Evolutionary conservation across 2,113 vertebrate species (phyloP).

Genomic region (Hyperoodon ampullatus): DNA sequence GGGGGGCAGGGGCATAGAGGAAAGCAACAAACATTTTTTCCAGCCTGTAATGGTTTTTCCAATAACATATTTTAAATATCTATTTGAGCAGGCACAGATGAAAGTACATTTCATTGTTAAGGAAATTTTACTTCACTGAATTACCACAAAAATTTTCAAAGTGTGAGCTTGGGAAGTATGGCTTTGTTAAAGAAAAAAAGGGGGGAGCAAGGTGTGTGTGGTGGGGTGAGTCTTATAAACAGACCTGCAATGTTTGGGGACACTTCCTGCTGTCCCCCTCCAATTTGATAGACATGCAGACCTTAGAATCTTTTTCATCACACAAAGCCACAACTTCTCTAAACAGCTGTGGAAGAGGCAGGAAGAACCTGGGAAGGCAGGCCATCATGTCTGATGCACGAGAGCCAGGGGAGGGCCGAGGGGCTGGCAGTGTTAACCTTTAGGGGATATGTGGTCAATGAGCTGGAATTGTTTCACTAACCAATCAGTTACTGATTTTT

Average conservation of each 20-base stretch:
- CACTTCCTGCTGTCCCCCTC: not conserved
- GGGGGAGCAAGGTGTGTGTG: accelerated
- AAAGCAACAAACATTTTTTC: conserved; percentile 18
- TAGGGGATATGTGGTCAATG: not conserved
- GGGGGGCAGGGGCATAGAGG: not conserved
- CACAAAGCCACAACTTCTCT: not conserved
- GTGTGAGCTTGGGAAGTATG: not conserved
- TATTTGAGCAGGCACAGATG: not conserved
- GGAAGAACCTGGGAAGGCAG: not conserved
- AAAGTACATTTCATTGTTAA: conserved; percentile 22
- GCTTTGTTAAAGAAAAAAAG: not conserved
- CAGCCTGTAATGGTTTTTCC: not conserved
- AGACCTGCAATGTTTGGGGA: not conserved
- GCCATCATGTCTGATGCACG: not conserved
- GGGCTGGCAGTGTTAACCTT: not conserved
- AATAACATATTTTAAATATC: not conserved
- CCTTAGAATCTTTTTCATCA: not conserved
- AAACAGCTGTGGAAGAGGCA: not conserved
- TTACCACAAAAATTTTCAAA: not conserved
- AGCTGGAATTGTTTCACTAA: not conserved
- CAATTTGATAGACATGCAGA: not conserved
- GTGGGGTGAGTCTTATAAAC: not conserved
- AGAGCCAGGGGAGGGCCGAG: not conserved
- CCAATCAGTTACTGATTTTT: not conserved
- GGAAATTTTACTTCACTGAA: not conserved